Base-by-base conservation (phyloP, 1,140 invertebrate genomes). In the Copidosoma floridanum region DNA sequence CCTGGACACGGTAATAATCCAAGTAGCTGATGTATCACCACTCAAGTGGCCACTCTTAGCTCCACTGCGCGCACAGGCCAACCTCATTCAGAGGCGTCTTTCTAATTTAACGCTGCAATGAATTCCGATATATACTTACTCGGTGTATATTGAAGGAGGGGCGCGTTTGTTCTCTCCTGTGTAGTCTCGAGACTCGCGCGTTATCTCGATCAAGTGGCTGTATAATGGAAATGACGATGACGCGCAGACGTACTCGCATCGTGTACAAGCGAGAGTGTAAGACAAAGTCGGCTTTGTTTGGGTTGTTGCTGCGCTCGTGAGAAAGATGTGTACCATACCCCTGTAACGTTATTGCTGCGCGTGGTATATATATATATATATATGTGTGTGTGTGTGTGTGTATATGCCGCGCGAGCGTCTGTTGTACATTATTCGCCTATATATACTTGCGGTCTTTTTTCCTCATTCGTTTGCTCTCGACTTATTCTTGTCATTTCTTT, bases 201-300 rank as follows among this genome's bases (percentile, higher is more conserved):
- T 53, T 57, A 57, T 56, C 38, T 48, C 46, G 52, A 58, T 59
- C 62, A 20, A 46, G 23, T 3, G 4, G 10, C 18, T n/a, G 48
- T 35, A 37, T 43, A 12, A 12, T 26, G 37, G 46, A 62, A 68
- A 62, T 50, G 57, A 67, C 50, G 59, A 68, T 61, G 47, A 58
- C 16, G 56, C 50, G 27, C n/a, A n/a, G n/a, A n/a, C n/a, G n/a
- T n/a, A n/a, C n/a, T n/a, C n/a, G n/a, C n/a, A n/a, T n/a, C n/a
- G n/a, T n/a, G n/a, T n/a, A n/a, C n/a, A n/a, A n/a, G n/a, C n/a
- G n/a, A n/a, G n/a, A n/a, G n/a, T n/a, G n/a, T n/a, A 61, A 65
- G 63, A 76, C 72, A 76, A 75, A 74, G 73, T 72, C 62, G 64
- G 23, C 70, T 75, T 75, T 75, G 68, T n/a, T n/a, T 74, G 54